phyloP scores from a whole-genome alignment of 1,140 invertebrate genomes.

The Ganaspis sp. region DNA sequence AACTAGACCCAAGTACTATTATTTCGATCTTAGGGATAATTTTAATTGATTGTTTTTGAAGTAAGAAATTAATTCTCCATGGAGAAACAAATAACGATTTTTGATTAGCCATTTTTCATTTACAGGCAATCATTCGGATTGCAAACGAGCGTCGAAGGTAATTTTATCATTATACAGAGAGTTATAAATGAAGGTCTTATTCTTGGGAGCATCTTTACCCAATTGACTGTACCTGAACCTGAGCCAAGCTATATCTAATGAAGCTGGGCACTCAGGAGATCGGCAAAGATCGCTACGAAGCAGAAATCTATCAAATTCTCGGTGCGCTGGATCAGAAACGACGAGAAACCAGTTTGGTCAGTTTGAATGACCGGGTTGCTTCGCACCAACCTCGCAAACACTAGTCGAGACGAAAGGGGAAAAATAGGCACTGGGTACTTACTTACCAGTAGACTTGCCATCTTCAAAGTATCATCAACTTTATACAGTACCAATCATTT shows the following conservation, averaged over 20 bases:
- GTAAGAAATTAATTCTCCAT: neutral
- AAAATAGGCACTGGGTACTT: constrained; percentile 51
- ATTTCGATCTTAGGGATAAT: no score
- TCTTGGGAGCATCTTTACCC: neutral
- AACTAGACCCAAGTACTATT: no score
- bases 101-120: no score
- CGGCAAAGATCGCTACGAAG: constrained; percentile 59
- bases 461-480: constrained; percentile 14
- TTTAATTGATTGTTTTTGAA: neutral
- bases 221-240: neutral
- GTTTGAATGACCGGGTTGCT: constrained; percentile 71
- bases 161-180: neutral
- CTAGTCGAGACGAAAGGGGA: constrained; percentile 10
- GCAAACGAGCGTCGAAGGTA: neutral
- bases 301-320: constrained; percentile 75
- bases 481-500: constrained; percentile 5
- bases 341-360: constrained; percentile 74
- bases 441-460: constrained; percentile 54
- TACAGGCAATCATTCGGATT: neutral
- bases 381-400: constrained; percentile 46
- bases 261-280: constrained; percentile 42
- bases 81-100: no score
- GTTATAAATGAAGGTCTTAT: neutral
- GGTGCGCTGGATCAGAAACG: constrained; percentile 68
- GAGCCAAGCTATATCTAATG: neutral